Base-by-base conservation (phyloP, 2,113 vertebrate genomes). In the Tamias sibiricus region DNA sequence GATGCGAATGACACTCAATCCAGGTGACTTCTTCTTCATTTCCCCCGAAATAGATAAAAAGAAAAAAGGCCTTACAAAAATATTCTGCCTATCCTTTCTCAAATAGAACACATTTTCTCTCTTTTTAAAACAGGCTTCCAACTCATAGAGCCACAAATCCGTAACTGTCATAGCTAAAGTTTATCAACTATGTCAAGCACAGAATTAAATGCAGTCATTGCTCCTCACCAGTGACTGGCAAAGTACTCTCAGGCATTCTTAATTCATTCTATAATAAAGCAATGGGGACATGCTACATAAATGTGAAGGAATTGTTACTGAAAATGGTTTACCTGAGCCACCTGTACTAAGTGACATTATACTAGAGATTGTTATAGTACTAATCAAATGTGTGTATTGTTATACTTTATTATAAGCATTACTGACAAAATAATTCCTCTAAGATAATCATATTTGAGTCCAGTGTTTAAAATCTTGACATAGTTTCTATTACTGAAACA, bases 401-500 rank as follows among this genome's bases (percentile, higher is more conserved):
- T 37, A 44, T 59, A 82, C 74, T 66, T 89, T 32, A 54, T 52
- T 82, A 75, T 75, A 79, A 76, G 57, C 49, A 94, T 9, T 79
- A 42, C 0, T 57, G 37, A 47, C 35, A 90, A 68, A 16, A 16
- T 74, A 93, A 94, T 84, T 95, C 13, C 14, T 89, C 12, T 40
- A 74, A 80, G 40, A 86, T 24, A 24, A 69, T 37, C 26, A 68
- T 13, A 80, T 28, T 57, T n/a, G 16, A 49, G 28, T 77, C 32
- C 24, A 75, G 47, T 94, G 54, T 90, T 79, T 89, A 71, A 89
- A 92, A 84, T 57, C 49, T 82, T 87, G 20, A 57, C 8, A 62
- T 20, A 69, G 4, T 52, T 89, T 79, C 69, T n/a, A 96, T 87
- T 83, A 64, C 28, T 80, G 90, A 96, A 85, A 66, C 12, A 76